Conservation (phyloP, 2,888 invertebrate genomes). For the Drosophila prolongata region DNA sequence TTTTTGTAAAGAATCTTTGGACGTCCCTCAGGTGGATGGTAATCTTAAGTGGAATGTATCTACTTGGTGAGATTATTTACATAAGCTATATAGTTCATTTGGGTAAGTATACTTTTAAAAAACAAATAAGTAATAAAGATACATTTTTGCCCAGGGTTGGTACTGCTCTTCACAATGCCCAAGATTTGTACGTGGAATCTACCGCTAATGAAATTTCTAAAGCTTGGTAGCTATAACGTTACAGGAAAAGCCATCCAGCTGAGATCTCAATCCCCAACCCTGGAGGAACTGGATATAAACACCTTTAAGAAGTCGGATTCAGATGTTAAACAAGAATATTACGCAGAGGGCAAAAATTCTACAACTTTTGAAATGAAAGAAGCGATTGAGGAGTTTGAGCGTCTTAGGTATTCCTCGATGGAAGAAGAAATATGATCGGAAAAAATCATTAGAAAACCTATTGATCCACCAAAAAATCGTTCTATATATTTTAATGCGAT, state of each 20-base stretch:
- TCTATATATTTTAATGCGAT: no score
- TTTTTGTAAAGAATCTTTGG: background rate
- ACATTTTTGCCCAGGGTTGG: slow-evolving; percentile 21
- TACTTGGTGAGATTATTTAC: background rate
- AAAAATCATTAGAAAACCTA: no score
- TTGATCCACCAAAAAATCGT: no score
- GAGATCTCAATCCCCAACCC: background rate
- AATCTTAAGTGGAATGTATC: background rate
- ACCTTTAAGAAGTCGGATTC: background rate
- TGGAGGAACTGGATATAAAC: background rate
- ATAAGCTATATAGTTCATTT: slow-evolving; percentile 30
- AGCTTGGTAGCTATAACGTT: background rate
- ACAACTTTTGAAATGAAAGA: background rate
- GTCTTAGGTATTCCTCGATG: background rate
- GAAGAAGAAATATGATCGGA: background rate
- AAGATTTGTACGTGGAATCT: slow-evolving; percentile 52
- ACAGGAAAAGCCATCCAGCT: background rate
- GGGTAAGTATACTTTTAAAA: slow-evolving; percentile 26
- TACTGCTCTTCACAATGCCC: slow-evolving; percentile 56
- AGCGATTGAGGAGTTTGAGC: slow-evolving; percentile 4
- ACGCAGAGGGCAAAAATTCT: background rate
- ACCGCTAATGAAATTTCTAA: slow-evolving; percentile 26
- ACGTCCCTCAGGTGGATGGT: slow-evolving; percentile 5
- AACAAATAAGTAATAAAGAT: background rate
- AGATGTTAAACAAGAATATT: background rate